Evolutionary conservation across 2,888 invertebrate species (phyloP).

Genomic region (Caenorhabditis sp.): DNA sequence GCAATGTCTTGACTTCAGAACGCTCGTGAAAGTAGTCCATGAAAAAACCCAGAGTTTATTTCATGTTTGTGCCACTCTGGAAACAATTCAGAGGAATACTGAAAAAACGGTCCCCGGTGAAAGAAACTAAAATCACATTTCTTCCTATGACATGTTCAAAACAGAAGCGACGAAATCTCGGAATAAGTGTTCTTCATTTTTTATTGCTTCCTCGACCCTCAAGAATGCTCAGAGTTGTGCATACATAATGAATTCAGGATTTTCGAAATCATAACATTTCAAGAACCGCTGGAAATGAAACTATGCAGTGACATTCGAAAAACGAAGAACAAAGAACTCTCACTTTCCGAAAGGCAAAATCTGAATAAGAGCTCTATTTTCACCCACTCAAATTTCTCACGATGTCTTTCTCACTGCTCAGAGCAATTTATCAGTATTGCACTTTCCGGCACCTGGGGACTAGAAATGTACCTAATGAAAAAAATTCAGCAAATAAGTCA

Average conservation of each 20-base stretch:
- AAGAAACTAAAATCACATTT: too few species aligned
- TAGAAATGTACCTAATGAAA: not conserved
- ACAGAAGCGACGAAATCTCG: not conserved
- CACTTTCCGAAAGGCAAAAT: not conserved
- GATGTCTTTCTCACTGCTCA: not conserved
- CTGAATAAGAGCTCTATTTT: not conserved
- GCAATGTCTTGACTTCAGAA: too few species aligned
- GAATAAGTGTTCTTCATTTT: conserved; percentile 13
- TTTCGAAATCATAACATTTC: not conserved
- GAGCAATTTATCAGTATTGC: conserved; percentile 39
- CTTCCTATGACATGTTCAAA: not conserved
- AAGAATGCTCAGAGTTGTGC: not conserved
- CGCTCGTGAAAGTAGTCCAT: too few species aligned
- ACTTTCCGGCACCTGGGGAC: not conserved
- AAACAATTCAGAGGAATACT: too few species aligned
- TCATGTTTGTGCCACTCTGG: too few species aligned
- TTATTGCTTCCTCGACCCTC: not conserved
- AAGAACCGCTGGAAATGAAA: not conserved
- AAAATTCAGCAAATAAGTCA: not conserved
- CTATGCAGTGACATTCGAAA: not conserved
- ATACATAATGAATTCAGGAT: conserved; percentile 2
- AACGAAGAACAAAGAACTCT: not conserved
- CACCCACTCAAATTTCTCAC: conserved; percentile 47
- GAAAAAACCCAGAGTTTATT: too few species aligned
- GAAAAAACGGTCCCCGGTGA: too few species aligned